These are phyloP conservation scores for Molothrus aeneus DNA, from an alignment of 2,797 vertebrate species.

Conservation along the genomic window DNA sequence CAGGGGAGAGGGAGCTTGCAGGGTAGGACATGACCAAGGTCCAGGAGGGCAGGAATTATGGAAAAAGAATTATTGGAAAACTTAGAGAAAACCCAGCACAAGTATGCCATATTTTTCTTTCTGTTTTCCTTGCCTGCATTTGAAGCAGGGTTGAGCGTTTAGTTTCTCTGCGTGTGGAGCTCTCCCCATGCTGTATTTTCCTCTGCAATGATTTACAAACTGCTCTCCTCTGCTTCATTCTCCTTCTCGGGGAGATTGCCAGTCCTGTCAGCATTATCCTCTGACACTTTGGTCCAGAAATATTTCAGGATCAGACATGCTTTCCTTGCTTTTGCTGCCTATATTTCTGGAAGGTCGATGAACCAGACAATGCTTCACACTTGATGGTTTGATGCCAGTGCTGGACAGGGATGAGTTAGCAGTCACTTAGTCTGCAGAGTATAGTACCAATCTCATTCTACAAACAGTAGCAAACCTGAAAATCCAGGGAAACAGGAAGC, in stretches of 20 bases:
- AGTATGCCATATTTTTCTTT: background rate
- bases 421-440: conserved; percentile 24
- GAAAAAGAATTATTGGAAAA: background rate
- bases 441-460: background rate
- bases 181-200: background rate
- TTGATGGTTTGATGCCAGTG: background rate
- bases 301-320: conserved; percentile 51
- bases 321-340: conserved; percentile 28
- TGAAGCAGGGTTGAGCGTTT: background rate
- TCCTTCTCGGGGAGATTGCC: background rate
- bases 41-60: background rate
- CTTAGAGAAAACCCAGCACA: background rate
- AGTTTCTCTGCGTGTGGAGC: background rate
- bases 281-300: conserved; percentile 47
- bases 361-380: background rate
- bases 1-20: background rate
- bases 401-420: conserved; percentile 18
- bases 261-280: conserved; percentile 59
- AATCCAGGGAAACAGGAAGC: conserved; percentile 43
- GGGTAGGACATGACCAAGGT: background rate
- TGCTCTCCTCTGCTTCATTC: conserved; percentile 31
- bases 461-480: conserved; percentile 58
- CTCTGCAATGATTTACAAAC: conserved; percentile 40
- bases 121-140: background rate
- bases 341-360: conserved; percentile 41